Evolutionary conservation across 2,888 invertebrate species (phyloP), one percentile per base, ranked within the genome.

Genomic region (Xanthia icteritia): DNA sequence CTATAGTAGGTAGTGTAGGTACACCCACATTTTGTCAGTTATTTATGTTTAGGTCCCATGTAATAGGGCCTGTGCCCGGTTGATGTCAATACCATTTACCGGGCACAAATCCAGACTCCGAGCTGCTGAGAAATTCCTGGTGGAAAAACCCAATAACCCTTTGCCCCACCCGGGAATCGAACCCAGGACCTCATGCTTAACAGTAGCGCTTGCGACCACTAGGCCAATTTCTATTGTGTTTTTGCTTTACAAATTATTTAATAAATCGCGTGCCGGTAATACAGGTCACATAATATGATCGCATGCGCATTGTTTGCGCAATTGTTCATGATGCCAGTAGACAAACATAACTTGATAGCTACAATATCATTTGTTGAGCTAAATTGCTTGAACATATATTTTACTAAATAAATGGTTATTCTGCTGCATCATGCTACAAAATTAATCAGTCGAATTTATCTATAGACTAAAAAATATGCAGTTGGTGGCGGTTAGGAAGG

Each of bases 211-310:
- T n/a, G n/a, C n/a, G n/a, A n/a, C n/a, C n/a, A n/a, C n/a, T n/a
- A n/a, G n/a, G n/a, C n/a, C n/a, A n/a, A n/a, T n/a, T n/a, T 27
- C 3, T 58, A 69, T 23, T 51, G 4, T 31, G 13, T 23, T 23
- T 20, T 70, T 31, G n/a, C 17, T 56, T 27, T 31, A 6, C 36
- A 39, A 39, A 23, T 39, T 5, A 75, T 31, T 31, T n/a, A 31
- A 13, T 31, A 63, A 17, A 54, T 76, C 31, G 77, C 77, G 79
- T 77, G 77, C 45, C n/a, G 13, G 2, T 70, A 70, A 79, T 51
- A 9, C 20, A 51, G 4, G 8, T 51, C 31, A 42, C 11, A 20
- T 48, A 66, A 31, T n/a, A n/a, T n/a, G 31, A 67, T 78, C 67
- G 67, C 76, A 69, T 61, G 79, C 9, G 58, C 42, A 51, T 54